Conservation (phyloP, 2,113 vertebrate species). For the Rhinoderma darwinii region DNA sequence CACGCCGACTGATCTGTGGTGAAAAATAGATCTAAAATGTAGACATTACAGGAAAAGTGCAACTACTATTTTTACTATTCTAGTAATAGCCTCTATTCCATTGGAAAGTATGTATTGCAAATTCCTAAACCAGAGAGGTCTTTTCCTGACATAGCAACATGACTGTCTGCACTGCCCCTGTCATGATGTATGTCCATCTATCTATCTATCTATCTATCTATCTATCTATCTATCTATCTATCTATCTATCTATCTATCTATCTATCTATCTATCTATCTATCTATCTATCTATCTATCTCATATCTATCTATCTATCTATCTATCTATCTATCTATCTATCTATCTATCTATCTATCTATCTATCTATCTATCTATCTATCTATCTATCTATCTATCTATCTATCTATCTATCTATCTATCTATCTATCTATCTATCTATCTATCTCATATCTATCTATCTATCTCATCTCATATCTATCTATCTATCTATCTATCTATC, state of each 20-base stretch:
- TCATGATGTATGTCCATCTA: background rate
- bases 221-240: background rate
- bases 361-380: no score
- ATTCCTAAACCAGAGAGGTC: background rate
- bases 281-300: no score
- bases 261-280: no score
- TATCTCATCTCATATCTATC: no score
- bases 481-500: background rate
- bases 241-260: no score
- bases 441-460: no score
- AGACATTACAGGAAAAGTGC: constrained; percentile 3
- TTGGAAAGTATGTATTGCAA: background rate
- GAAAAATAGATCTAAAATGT: constrained; percentile 6
- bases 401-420: no score
- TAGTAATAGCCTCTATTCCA: background rate
- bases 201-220: background rate
- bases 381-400: no score
- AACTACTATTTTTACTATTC: background rate
- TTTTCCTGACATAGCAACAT: background rate
- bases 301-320: no score
- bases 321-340: no score
- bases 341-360: no score
- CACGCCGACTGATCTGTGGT: constrained; percentile 1
- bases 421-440: no score
- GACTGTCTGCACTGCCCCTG: background rate